These are phyloP conservation scores for Silurus lanzhouensis DNA, from an alignment of 2,797 vertebrate species.

Conservation along the genomic window DNA sequence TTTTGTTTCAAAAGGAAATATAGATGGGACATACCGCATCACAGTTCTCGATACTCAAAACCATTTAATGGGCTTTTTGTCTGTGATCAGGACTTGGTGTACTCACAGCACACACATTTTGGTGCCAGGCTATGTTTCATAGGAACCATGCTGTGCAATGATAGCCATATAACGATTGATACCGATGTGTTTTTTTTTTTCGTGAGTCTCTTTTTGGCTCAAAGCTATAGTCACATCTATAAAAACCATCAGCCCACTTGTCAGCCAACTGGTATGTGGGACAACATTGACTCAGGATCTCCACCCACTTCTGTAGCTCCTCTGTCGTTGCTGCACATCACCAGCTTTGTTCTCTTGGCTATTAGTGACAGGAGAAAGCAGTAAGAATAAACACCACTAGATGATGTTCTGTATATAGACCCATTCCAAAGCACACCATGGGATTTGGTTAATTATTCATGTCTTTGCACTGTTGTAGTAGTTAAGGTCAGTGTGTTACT, in stretches of 20 bases:
- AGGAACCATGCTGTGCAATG: neutral
- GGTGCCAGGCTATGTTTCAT: conserved; percentile 28
- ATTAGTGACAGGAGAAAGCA: conserved; percentile 20
- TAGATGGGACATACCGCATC: neutral
- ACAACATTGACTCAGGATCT: conserved; percentile 55
- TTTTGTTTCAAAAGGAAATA: neutral
- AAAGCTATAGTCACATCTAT: conserved; percentile 1
- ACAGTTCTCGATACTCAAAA: neutral
- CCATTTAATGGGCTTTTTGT: neutral
- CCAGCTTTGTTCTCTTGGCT: conserved; percentile 17
- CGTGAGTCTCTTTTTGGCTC: conserved; percentile 46
- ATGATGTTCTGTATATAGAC: conserved; percentile 48
- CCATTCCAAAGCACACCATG: conserved; percentile 47
- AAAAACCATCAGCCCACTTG: conserved; percentile 48
- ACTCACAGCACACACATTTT: neutral
- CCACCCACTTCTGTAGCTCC: conserved; percentile 26
- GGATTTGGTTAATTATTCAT: conserved; percentile 58
- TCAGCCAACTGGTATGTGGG: conserved; percentile 67
- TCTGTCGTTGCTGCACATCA: conserved; percentile 8
- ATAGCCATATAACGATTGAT: conserved; percentile 48
- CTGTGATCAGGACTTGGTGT: neutral
- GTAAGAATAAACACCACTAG: conserved; percentile 43
- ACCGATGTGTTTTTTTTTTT: conserved; percentile 53
- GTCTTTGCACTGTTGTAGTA: conserved; percentile 48
- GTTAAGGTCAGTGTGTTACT: conserved; percentile 59